These are phyloP conservation scores for Siniperca knerii DNA, from an alignment of 2,113 vertebrate genomes.

Conservation along the genomic window DNA sequence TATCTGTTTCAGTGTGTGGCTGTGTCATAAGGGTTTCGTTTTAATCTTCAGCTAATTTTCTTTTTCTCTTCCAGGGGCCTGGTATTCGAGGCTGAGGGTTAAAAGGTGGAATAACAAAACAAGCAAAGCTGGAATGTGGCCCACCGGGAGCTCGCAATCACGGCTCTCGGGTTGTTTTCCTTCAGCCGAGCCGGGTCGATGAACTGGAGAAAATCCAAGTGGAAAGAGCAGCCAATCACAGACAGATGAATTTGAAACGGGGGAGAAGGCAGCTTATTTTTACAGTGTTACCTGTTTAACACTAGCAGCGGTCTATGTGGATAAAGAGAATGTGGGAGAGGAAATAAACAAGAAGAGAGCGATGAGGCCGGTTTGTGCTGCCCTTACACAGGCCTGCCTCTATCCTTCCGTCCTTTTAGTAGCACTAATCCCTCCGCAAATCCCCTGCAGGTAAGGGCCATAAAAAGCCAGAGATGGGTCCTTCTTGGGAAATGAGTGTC, in stretches of 20 bases:
- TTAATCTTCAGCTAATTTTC: constrained; percentile 24
- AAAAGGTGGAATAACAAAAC: constrained; percentile 51
- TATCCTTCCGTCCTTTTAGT: constrained; percentile 66
- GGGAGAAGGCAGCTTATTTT: constrained; percentile 43
- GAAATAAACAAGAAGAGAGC: constrained; percentile 23
- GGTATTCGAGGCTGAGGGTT: constrained; percentile 45
- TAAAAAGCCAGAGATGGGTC: constrained; percentile 60
- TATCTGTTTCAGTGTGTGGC: constrained; percentile 13
- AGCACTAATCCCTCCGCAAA: constrained; percentile 77
- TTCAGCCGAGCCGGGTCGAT: constrained; percentile 25
- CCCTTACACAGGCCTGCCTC: constrained; percentile 21
- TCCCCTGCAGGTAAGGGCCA: constrained; percentile 59
- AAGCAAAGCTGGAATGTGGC: constrained; percentile 57
- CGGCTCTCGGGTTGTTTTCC: constrained; percentile 44
- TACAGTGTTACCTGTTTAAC: constrained; percentile 31
- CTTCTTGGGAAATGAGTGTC: constrained; percentile 32
- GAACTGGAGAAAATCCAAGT: constrained; percentile 55
- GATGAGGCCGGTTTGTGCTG: constrained; percentile 19
- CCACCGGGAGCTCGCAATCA: constrained; percentile 36
- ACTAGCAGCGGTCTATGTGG: background rate
- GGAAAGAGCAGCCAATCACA: constrained; percentile 34
- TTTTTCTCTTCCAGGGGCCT: constrained; percentile 64
- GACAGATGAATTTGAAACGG: constrained; percentile 4
- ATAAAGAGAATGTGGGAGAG: constrained; percentile 16
- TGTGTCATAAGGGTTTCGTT: constrained; percentile 6